Conservation (phyloP, 2,797 vertebrate species). For the Epinephelus coioides region DNA sequence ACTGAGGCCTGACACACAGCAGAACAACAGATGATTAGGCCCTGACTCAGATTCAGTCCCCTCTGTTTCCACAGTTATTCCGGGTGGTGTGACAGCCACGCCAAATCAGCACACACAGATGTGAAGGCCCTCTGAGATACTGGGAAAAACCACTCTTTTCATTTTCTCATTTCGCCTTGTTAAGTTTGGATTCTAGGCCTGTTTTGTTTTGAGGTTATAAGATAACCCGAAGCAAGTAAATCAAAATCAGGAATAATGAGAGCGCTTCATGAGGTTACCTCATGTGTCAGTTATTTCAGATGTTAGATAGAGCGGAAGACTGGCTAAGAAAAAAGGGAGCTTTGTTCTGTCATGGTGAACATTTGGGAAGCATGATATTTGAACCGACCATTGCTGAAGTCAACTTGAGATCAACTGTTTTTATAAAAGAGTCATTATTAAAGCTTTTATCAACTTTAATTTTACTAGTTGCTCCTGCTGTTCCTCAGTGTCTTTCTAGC, state of each 20-base stretch:
- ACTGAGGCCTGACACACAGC: conserved; percentile 80
- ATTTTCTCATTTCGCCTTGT: conserved; percentile 25
- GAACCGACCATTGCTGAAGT: conserved; percentile 4
- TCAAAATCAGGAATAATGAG: conserved; percentile 46
- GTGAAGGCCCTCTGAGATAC: conserved; percentile 24
- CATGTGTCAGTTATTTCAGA: conserved; percentile 46
- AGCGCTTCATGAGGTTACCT: conserved; percentile 46
- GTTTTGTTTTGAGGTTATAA: conserved; percentile 19
- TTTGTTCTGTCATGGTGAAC: conserved; percentile 51
- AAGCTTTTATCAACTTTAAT: neutral
- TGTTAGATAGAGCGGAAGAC: conserved; percentile 11
- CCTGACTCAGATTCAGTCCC: conserved; percentile 76
- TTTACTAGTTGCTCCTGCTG: neutral
- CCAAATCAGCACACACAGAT: conserved; percentile 65
- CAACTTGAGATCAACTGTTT: conserved; percentile 17
- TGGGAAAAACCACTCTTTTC: conserved; percentile 37
- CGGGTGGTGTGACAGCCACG: conserved; percentile 68
- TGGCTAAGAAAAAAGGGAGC: conserved; percentile 15
- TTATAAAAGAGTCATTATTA: conserved; percentile 22
- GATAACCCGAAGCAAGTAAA: conserved; percentile 28
- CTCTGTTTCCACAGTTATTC: conserved; percentile 71
- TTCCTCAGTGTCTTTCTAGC: neutral
- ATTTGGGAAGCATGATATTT: conserved; percentile 33
- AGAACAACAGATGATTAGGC: conserved; percentile 73
- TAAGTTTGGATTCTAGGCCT: conserved; percentile 14